Evolutionary conservation across 2,797 vertebrate species (phyloP), one percentile per base, ranked within the genome.

Genomic region (Lindbergichthys nudifrons): DNA sequence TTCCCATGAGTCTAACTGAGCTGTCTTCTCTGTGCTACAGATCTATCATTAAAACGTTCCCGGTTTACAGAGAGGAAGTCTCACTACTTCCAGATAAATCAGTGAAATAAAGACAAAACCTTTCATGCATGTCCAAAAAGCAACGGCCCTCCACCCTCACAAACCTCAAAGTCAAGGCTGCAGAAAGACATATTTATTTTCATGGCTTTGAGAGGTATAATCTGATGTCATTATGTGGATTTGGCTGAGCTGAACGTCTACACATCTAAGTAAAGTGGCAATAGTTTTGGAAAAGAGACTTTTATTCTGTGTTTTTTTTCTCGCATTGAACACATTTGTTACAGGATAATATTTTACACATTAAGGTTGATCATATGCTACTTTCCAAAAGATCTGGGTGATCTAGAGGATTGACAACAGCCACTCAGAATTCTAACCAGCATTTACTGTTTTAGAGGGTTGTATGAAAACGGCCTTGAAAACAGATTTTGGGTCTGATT

Each of bases 161-260:
- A 73, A 82, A 89, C 86, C 88, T 88, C 87, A 89, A 84, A 87
- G 82, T 73, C 83, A 66, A 67, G 77, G 77, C 88, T 85, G 83
- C 74, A 79, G 89, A 89, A 86, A 89, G 87, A 87, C 77, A 79
- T 83, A 91, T 92, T 91, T 90, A 91, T 92, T 91, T 89, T 89
- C 71, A 81, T 89, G 89, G 88, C 86, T 87, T 87, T 43, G 39
- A 80, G 79, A 90, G 79, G 70, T 89, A 88, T 91, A 92, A 91
- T 92, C 87, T 86, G 77, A 86, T 83, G 85, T 85, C 81, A 90
- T 86, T 90, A 86, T 87, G 89, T 88, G 89, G 90, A 87, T 90
- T 90, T 88, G 89, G 84, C 80, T 54, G 60, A 77, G 82, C 54
- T 73, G 42, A 71, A 60, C 23, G 67, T 80, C 68, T 81, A 75